These are phyloP conservation scores for Drosophila lacicola DNA, from an alignment of 2,888 invertebrate species.

Conservation along the genomic window DNA sequence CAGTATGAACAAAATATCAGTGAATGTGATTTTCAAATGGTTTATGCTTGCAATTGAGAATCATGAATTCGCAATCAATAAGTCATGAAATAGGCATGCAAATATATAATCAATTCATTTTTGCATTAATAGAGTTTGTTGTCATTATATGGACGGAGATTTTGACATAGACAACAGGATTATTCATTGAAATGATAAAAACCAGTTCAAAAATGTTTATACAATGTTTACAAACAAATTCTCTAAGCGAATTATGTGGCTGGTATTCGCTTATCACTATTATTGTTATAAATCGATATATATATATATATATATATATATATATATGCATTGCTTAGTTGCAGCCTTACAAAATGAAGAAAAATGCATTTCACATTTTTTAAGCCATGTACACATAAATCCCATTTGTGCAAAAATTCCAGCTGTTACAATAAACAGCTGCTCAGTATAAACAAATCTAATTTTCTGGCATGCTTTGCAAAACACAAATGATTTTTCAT, in stretches of 20 bases:
- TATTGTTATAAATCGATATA: slow-evolving; percentile 4
- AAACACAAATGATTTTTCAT: slow-evolving; percentile 19
- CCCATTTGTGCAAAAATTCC: slow-evolving; percentile 12
- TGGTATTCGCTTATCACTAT: slow-evolving; percentile 5
- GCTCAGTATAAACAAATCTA: slow-evolving; percentile 18
- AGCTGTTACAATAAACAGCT: slow-evolving; percentile 47
- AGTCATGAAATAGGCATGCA: neutral
- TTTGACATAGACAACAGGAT: too few species aligned
- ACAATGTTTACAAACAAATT: neutral
- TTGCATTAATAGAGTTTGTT: too few species aligned
- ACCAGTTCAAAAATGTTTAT: neutral
- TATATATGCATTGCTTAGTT: neutral
- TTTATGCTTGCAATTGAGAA: neutral
- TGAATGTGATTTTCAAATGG: slow-evolving; percentile 11
- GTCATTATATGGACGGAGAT: too few species aligned
- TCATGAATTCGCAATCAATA: slow-evolving; percentile 1
- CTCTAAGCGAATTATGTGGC: neutral
- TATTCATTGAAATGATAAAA: too few species aligned
- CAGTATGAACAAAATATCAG: slow-evolving; percentile 2
- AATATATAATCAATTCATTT: neutral
- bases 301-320: slow-evolving; percentile 2
- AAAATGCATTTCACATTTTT: neutral
- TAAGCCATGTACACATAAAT: neutral
- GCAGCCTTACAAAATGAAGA: slow-evolving; percentile 1
- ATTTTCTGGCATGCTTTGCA: slow-evolving; percentile 25